These are phyloP conservation scores for Dynastes grantii DNA, from an alignment of 2,888 invertebrate genomes.

Conservation along the genomic window DNA sequence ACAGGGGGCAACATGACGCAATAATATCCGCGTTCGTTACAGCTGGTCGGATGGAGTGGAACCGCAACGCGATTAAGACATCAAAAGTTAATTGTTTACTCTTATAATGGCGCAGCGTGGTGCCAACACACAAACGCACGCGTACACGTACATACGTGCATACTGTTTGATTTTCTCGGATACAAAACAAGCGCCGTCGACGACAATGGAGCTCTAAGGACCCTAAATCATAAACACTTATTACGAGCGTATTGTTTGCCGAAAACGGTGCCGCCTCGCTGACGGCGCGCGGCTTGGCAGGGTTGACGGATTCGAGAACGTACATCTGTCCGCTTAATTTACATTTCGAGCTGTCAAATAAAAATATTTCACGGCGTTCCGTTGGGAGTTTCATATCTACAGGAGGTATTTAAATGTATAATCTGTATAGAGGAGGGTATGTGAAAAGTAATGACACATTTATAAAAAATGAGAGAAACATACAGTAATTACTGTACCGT, in stretches of 20 bases:
- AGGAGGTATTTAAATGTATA: too few relatives aligned
- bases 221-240: conserved; percentile 48
- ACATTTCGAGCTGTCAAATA: background rate
- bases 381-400: too few relatives aligned
- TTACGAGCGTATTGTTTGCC: conserved; percentile 36
- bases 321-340: background rate
- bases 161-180: conserved; percentile 45
- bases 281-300: background rate
- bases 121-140: conserved; percentile 31
- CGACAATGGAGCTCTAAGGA: conserved; percentile 43
- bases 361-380: background rate
- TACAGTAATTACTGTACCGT: too few relatives aligned
- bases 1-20: conserved; percentile 5
- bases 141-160: too few relatives aligned
- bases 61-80: conserved; percentile 60
- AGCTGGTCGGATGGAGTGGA: conserved; percentile 21
- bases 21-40: conserved; percentile 12
- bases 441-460: too few relatives aligned
- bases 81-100: conserved; percentile 59
- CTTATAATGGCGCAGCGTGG: conserved; percentile 57
- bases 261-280: background rate
- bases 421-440: too few relatives aligned
- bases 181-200: conserved; percentile 23
- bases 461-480: too few relatives aligned
- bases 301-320: conserved; percentile 3